Evolutionary conservation across 2,113 vertebrate genomes (phyloP), one percentile per base, ranked within the genome.

Genomic region (Psittacula cyanocephala): DNA sequence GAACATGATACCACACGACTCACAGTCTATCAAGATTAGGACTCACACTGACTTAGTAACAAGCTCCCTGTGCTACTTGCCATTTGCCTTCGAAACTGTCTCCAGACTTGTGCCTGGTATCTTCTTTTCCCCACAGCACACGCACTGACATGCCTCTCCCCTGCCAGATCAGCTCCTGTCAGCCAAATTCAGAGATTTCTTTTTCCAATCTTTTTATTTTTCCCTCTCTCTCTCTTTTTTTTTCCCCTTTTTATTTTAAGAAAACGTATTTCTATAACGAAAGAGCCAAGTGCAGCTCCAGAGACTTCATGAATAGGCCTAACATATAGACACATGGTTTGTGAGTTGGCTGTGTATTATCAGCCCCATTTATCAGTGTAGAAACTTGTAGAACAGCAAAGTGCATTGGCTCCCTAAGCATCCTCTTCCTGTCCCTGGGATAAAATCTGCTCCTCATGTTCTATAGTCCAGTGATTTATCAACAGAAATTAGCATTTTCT

Each of bases 401-500:
- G 41, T 53, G 74, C 74, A 44, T 1, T n/a, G 83, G 69, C 31
- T 88, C 37, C 52, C 29, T 75, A 65, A 86, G 81, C 88, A 65
- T 63, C 31, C 43, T 59, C 23, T n/a, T 94, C 41, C 76, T 75
- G 41, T 53, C 52, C 22, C 52, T 33, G 23, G 70, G 35, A 93
- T 69, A 78, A 87, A 95, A 96, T 72, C 62, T 74, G 52, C 60
- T 91, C 46, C 68, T 84, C 22, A 2, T 33, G 28, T 81, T 79
- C 96, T 63, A 2, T 29, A 82, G 53, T 33, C 63, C 60, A 78
- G 19, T 43, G 47, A 64, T 82, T 87, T 86, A 90, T 81, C 67
- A 91, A 50, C 35, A 65, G 39, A 68, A 70, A 89, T 67, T 28
- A 93, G 69, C 69, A 72, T 95, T 93, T 95, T 68, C 72, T 91